Evolutionary conservation across 2,797 vertebrate species (phyloP), one percentile per base, ranked within the genome.

Genomic region (Orientallactaga sibirica): DNA sequence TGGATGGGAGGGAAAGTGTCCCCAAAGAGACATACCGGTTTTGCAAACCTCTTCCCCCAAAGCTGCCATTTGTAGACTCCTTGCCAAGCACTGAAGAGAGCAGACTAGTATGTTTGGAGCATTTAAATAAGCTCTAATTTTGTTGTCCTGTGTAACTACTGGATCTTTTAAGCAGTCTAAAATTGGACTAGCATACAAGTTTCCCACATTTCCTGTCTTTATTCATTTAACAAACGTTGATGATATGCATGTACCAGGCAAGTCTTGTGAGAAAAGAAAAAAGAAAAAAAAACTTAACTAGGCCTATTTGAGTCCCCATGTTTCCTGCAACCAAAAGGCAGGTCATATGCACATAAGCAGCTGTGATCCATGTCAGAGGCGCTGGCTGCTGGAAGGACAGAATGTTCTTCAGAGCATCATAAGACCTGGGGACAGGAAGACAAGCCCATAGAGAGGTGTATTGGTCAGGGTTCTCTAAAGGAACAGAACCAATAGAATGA

Each of bases 71-170:
- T 84, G 61, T 52, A 61, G 70, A 27, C 73, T 86, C 68, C 62
- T 88, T 24, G 41, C 78, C 55, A 67, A 85, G 67, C 67, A 16
- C 75, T 3, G 20, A 58, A 79, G 75, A 67, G 8, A 76, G 41
- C 74, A 70, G 25, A 48, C 27, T 4, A 79, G 15, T 64, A 1
- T 68, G 55, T 62, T 83, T 43, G 41, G 67, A 85, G 58, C 43
- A 70, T 76, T 94, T 75, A 68, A 93, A 83, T 73, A 52, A 83
- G 71, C 78, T 93, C 78, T 84, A 52, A 37, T 92, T 93, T 84
- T 94, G 75, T 91, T 88, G 71, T 88, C 64, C 58, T 71, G 2
- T 18, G 68, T 86, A 81, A 84, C 84, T 76, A 61, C 25, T 75
- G 80, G 43, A 15, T 66, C 88, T 91, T 80, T 88, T 90, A 5